phyloP scores from a whole-genome alignment of 2,797 vertebrate genomes.

The Cuniculus paca region DNA sequence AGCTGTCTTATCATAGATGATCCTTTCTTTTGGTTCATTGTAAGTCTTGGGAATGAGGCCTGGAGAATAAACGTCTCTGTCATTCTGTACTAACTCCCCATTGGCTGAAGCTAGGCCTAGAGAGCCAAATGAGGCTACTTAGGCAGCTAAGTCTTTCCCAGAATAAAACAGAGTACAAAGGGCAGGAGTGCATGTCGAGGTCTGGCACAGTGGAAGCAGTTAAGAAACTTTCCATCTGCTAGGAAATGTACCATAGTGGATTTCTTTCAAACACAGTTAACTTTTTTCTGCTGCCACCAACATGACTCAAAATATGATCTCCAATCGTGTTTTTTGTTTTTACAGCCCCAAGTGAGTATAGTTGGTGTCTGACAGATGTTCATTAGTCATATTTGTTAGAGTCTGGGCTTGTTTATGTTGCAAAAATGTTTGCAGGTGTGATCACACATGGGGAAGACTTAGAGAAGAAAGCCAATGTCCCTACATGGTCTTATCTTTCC shows the following conservation, averaged over 20 bases:
- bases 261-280: background rate
- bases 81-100: background rate
- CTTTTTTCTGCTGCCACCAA: constrained; percentile 6
- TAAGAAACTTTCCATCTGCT: background rate
- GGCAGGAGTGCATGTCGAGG: background rate
- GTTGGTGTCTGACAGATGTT: background rate
- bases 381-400: background rate
- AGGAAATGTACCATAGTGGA: background rate
- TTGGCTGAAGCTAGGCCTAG: background rate
- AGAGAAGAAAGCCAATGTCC: background rate
- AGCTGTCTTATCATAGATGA: background rate
- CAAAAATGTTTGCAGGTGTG: constrained; percentile 9
- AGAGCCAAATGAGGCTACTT: background rate
- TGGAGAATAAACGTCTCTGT: background rate
- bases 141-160: background rate
- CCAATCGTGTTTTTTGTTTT: constrained; percentile 38
- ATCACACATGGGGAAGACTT: background rate
- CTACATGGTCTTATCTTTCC: background rate
- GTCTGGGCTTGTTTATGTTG: background rate
- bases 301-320: constrained; percentile 25
- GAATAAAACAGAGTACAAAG: background rate
- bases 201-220: too few relatives aligned
- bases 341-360: constrained; percentile 12
- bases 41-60: background rate
- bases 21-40: background rate